phyloP scores from a whole-genome alignment of 2,888 invertebrate genomes.

The Xestia c-nigrum region DNA sequence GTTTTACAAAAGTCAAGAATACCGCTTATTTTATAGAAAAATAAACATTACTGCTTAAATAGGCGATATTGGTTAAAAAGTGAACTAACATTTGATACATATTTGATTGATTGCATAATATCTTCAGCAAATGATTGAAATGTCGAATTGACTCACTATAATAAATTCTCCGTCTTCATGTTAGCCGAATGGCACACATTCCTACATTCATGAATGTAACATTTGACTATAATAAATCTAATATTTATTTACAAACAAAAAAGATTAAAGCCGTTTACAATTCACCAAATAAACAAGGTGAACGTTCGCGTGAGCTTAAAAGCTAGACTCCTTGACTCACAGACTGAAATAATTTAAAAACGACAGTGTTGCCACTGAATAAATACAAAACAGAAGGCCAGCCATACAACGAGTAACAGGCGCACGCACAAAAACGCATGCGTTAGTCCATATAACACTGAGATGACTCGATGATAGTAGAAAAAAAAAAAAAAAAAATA shows the following conservation, averaged over 20 bases:
- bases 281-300: slow-evolving; percentile 44
- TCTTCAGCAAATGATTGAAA: slow-evolving; percentile 7
- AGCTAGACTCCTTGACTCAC: slow-evolving; percentile 57
- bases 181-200: slow-evolving; percentile 6
- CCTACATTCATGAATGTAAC: slow-evolving; percentile 24
- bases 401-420: no score
- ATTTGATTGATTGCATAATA: slow-evolving; percentile 8
- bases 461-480: not conserved
- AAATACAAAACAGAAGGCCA: not conserved
- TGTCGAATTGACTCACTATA: slow-evolving; percentile 8
- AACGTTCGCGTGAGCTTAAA: slow-evolving; percentile 35
- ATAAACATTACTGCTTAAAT: not conserved
- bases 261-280: slow-evolving; percentile 52
- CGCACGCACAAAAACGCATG: not conserved
- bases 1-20: not conserved
- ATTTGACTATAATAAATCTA: slow-evolving; percentile 45
- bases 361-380: slow-evolving; percentile 23
- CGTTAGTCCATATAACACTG: not conserved
- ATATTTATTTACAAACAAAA: slow-evolving; percentile 57
- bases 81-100: not conserved
- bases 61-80: not conserved
- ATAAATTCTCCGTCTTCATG: slow-evolving; percentile 7
- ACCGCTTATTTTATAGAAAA: not conserved
- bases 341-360: slow-evolving; percentile 57
- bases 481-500: no score